These are phyloP conservation scores for Chromoteleia sp. DNA, from an alignment of 2,888 invertebrate species.

Conservation along the genomic window DNA sequence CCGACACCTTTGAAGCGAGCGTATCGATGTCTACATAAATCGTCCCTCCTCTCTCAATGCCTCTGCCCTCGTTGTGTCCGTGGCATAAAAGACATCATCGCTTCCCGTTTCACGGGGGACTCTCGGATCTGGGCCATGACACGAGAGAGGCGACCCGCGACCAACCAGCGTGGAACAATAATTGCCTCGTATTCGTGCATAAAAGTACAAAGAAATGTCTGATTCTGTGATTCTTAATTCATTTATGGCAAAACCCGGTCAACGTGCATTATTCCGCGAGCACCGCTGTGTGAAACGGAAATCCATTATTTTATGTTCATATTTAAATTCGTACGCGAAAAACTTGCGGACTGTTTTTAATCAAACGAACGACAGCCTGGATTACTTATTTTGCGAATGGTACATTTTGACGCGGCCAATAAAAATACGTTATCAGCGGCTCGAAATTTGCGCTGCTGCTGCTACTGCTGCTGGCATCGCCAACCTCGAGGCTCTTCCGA, in stretches of 20 bases:
- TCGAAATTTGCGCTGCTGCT: constrained; percentile 5
- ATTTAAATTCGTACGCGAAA: too few relatives aligned
- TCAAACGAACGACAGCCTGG: too few relatives aligned
- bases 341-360: too few relatives aligned
- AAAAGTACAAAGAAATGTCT: constrained; percentile 51
- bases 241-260: constrained; percentile 43
- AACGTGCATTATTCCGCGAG: constrained; percentile 7
- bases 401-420: too few relatives aligned
- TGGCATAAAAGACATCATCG: constrained; percentile 40
- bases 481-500: constrained; percentile 3
- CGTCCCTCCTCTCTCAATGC: constrained; percentile 18
- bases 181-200: constrained; percentile 52
- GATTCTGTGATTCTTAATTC: constrained; percentile 45
- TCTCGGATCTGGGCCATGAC: constrained; percentile 57
- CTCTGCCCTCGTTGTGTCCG: constrained; percentile 49
- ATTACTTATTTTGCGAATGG: too few relatives aligned
- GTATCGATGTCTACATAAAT: constrained; percentile 27
- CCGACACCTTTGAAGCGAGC: neutral
- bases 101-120: constrained; percentile 55
- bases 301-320: constrained; percentile 18
- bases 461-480: neutral
- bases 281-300: constrained; percentile 7
- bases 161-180: constrained; percentile 42
- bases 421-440: too few relatives aligned
- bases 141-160: constrained; percentile 56